Base-by-base conservation (phyloP, 1,140 invertebrate species). In the Drosophila auraria region DNA sequence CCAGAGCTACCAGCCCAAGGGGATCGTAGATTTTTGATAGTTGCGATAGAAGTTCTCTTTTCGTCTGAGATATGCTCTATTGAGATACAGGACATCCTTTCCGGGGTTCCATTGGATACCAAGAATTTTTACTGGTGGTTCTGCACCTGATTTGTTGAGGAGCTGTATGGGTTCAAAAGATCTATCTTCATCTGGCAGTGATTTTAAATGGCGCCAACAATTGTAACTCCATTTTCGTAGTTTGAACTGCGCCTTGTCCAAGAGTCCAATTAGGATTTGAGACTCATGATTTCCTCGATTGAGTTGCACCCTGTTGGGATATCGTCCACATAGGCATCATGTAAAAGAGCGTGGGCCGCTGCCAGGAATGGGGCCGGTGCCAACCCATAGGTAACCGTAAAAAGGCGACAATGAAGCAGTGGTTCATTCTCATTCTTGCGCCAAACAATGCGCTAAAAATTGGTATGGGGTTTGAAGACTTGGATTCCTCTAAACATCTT, bases 351-450 rank as follows among this genome's bases (percentile, higher is more conserved):
- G 49, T 15, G 23, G 15, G 8, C 20, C 25, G 23, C 14, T 25
- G 49, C 30, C n/a, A 57, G 14, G 17, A 66, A 66, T 5, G 53
- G 42, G 2, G 27, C 38, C 11, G 63, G 53, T 17, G 17, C 53
- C 30, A 66, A 47, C 20, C 53, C 63, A 45, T 57, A 49, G 11
- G 27, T 66, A 15, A 49, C 30, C 8, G 53, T 68, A 14, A 59
- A 14, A 11, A 56, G 30, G 6, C 23, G 36, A 30, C 27, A 54
- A 14, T 44, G 23, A 27, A 15, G 23, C 2, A n/a, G 2, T 1
- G 23, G 23, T 15, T 51, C 14, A 25, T 51, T 15, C 14, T 36
- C 11, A 12, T 36, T 3, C 11, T 36, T 36, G 9, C 11, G 36
- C 36, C 11, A 36, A 36, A 36, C 36, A 36, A 36, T 36, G 25